Evolutionary conservation across 2,888 invertebrate genomes (phyloP).

Genomic region (Macrophya alboannulata): DNA sequence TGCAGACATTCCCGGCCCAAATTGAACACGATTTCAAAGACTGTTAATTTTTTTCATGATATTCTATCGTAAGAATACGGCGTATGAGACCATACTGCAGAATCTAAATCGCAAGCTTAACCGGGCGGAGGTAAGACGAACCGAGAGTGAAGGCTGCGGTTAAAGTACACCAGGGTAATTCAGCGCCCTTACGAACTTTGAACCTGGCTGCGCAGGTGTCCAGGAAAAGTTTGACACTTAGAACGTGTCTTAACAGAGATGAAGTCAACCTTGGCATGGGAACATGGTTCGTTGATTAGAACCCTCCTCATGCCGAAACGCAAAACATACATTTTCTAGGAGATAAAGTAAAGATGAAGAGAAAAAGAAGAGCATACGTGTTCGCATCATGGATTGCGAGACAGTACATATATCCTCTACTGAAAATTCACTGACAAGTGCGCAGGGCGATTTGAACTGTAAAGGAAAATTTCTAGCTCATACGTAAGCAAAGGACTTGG

Average conservation of each 20-base stretch:
- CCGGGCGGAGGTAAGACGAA: constrained; percentile 1
- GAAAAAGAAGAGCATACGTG: neutral
- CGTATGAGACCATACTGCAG: neutral
- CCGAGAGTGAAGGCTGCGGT: constrained; percentile 28
- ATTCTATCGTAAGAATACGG: neutral
- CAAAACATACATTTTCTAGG: neutral
- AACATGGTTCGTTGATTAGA: constrained; percentile 33
- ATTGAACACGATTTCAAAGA: neutral
- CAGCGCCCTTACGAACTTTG: neutral
- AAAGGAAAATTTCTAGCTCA: constrained; percentile 7
- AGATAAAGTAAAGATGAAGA: neutral
- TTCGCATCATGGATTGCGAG: neutral
- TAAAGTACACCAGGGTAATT: constrained; percentile 9
- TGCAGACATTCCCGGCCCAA: neutral
- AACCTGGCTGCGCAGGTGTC: constrained; percentile 27
- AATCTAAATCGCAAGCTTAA: neutral
- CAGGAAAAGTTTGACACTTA: constrained; percentile 37
- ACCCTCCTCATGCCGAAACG: neutral
- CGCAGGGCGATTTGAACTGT: neutral
- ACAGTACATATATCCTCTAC: neutral
- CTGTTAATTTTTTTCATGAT: neutral
- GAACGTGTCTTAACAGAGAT: constrained; percentile 29
- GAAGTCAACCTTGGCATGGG: constrained; percentile 39
- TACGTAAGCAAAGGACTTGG: constrained; percentile 32
- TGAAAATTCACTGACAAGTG: neutral